Evolutionary conservation across 2,113 vertebrate species (phyloP).

Genomic region (Anoplopoma fimbria): DNA sequence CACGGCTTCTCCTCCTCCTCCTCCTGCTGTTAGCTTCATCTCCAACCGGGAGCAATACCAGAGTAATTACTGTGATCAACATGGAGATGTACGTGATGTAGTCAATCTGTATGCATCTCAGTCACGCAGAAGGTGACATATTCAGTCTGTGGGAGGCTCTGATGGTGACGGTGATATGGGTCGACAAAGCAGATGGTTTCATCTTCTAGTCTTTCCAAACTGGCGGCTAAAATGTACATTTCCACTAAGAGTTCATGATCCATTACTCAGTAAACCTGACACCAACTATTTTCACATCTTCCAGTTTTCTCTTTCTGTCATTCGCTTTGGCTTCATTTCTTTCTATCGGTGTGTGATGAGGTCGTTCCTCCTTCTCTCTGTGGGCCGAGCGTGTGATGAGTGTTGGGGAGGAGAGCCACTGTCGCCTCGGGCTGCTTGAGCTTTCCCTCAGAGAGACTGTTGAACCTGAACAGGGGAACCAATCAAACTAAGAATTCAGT

Average conservation of each 20-base stretch:
- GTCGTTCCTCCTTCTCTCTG: constrained; percentile 26
- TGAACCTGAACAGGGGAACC: constrained; percentile 35
- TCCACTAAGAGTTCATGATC: not conserved
- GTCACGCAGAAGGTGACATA: not conserved
- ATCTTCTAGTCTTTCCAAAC: not conserved
- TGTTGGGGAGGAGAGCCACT: not conserved
- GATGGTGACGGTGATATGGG: not conserved
- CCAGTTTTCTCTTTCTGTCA: constrained; percentile 12
- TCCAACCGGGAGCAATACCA: constrained; percentile 10
- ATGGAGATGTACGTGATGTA: not conserved
- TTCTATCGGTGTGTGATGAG: constrained; percentile 21
- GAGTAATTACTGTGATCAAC: constrained; percentile 47
- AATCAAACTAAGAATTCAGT: constrained; percentile 23
- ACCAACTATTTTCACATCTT: constrained; percentile 3
- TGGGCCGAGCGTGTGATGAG: constrained; percentile 21
- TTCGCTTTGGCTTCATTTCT: not conserved
- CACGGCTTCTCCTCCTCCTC: constrained; percentile 19
- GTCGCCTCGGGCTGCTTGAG: constrained; percentile 37
- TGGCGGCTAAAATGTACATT: not conserved
- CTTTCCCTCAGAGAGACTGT: constrained; percentile 25
- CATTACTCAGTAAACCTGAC: not conserved
- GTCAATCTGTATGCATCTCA: constrained; percentile 20
- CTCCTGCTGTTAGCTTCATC: constrained; percentile 45
- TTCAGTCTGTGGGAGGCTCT: constrained; percentile 10
- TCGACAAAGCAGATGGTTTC: not conserved